Evolutionary conservation across 2,113 vertebrate species (phyloP).

Genomic region (Hippotragus niger): DNA sequence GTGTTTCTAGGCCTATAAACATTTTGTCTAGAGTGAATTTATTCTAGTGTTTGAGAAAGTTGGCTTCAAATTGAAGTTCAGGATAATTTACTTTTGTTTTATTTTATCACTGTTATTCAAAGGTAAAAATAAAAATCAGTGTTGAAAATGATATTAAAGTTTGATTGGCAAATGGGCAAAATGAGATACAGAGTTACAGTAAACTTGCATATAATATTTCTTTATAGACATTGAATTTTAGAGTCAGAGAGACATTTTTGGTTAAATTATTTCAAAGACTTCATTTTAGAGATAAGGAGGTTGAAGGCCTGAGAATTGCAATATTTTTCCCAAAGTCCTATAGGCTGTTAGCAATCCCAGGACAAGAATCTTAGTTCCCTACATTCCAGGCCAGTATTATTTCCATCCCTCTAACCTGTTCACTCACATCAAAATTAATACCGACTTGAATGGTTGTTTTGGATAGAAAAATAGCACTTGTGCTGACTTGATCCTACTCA

Average conservation of each 20-base stretch:
- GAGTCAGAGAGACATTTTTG: neutral
- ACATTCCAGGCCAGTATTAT: neutral
- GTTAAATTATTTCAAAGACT: neutral
- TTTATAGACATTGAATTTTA: neutral
- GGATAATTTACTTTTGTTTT: neutral
- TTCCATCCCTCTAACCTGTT: rapidly evolving
- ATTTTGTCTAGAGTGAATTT: neutral
- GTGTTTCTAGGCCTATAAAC: neutral
- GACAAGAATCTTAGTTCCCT: neutral
- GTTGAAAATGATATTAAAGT: neutral
- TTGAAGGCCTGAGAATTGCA: neutral
- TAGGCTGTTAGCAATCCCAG: neutral
- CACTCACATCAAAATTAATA: neutral
- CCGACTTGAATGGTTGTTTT: neutral
- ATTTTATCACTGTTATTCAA: neutral
- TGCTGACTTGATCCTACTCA: neutral
- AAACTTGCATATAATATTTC: neutral
- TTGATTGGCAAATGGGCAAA: neutral
- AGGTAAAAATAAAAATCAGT: neutral
- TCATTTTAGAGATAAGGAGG: neutral
- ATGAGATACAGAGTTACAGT: neutral
- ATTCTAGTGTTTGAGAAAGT: neutral
- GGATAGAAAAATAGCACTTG: neutral
- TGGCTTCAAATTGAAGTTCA: neutral
- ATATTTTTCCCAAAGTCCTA: neutral